Percentiles rank a stretch among this genome's conserved stretches.
Evolutionary conservation across 2,797 vertebrate genomes (phyloP).

Genomic region (Scleropages formosus): DNA sequence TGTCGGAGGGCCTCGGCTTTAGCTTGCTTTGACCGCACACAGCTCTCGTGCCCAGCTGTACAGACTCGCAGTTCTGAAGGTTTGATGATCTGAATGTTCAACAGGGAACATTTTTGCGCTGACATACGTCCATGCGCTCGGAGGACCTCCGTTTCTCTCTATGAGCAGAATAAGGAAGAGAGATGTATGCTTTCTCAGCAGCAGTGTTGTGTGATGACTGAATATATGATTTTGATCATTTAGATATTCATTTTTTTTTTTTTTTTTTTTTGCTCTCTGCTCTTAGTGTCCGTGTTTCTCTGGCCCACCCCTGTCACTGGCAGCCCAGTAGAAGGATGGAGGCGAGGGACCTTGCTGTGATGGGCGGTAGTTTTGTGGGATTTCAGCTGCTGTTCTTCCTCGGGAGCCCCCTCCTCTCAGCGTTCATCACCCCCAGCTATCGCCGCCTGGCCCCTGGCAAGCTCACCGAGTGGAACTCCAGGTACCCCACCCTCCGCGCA

Average conservation of each 20-base stretch:
- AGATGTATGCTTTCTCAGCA: too few relatives aligned
- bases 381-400: conserved; percentile 78
- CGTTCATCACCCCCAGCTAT: conserved; percentile 58
- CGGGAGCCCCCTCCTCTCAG: conserved; percentile 70
- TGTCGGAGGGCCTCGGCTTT: not conserved
- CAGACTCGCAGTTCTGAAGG: too few relatives aligned
- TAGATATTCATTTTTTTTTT: too few relatives aligned
- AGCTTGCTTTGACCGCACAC: not conserved
- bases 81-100: too few relatives aligned
- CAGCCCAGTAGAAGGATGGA: conserved; percentile 72
- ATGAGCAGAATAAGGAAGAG: too few relatives aligned
- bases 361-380: conserved; percentile 72
- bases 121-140: too few relatives aligned
- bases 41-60: too few relatives aligned
- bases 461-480: conserved; percentile 80
- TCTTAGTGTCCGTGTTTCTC: conserved; percentile 13
- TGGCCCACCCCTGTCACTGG: not conserved
- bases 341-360: conserved; percentile 73
- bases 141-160: too few relatives aligned
- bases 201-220: too few relatives aligned
- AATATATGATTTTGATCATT: too few relatives aligned
- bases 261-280: conserved; percentile 15
- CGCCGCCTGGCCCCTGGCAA: conserved; percentile 60
- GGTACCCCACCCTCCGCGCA: conserved; percentile 52
- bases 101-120: too few relatives aligned